Evolutionary conservation across 2,888 invertebrate genomes (phyloP).

Genomic region (Volucella bombylans): DNA sequence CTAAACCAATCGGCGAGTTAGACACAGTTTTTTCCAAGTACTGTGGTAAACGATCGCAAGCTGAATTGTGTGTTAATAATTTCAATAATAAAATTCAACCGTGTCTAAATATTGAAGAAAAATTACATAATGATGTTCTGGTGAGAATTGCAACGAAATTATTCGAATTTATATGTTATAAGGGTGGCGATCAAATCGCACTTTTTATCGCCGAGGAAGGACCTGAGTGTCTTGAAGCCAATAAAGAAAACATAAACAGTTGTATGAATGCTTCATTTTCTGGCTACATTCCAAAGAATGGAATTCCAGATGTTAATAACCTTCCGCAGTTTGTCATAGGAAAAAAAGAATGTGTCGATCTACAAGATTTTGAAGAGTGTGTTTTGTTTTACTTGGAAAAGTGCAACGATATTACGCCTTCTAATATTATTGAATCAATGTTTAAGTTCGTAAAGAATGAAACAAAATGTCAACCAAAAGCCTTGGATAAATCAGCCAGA

Average conservation of each 20-base stretch:
- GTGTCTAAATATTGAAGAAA: slow-evolving; percentile 86
- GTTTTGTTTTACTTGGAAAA: slow-evolving; percentile 83
- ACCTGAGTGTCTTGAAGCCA: slow-evolving; percentile 87
- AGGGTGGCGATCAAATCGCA: slow-evolving; percentile 91
- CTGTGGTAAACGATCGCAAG: slow-evolving; percentile 84
- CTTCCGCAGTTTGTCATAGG: slow-evolving; percentile 86
- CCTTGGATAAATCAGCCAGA: slow-evolving; percentile 19
- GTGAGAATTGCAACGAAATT: slow-evolving; percentile 87
- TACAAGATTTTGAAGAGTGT: slow-evolving; percentile 80
- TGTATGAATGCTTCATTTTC: slow-evolving; percentile 87
- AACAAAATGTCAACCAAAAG: slow-evolving; percentile 84
- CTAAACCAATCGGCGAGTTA: slow-evolving; percentile 86
- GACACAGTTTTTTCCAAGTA: slow-evolving; percentile 89
- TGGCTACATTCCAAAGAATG: slow-evolving; percentile 83
- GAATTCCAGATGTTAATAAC: slow-evolving; percentile 77
- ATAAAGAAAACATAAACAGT: slow-evolving; percentile 84
- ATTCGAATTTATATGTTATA: slow-evolving; percentile 88
- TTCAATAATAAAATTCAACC: slow-evolving; percentile 85
- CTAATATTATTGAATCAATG: slow-evolving; percentile 90
- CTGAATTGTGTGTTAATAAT: slow-evolving; percentile 84
- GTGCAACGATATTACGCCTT: slow-evolving; percentile 89
- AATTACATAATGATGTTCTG: slow-evolving; percentile 85
- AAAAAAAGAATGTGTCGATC: slow-evolving; percentile 82
- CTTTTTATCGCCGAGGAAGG: slow-evolving; percentile 92
- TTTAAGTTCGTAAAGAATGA: slow-evolving; percentile 88